Base-by-base conservation (phyloP, 2,113 vertebrate species). In the Theristicus caerulescens region DNA sequence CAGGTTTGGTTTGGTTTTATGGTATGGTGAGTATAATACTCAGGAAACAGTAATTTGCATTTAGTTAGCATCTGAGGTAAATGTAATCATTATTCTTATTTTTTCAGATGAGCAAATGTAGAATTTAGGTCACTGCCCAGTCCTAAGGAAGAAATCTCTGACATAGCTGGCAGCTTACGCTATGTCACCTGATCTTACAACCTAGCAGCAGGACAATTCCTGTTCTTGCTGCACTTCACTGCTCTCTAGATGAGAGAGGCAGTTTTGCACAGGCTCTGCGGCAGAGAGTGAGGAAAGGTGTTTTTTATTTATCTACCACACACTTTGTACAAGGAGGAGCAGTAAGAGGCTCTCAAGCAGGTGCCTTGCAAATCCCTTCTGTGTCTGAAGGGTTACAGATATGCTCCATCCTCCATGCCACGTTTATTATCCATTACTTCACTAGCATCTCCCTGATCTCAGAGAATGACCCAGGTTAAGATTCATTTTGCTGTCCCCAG, bases 161-260 rank as follows among this genome's bases (percentile, higher is more conserved):
- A n/a, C 3, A 0, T 0, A 27, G 25, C 25, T 65, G 40, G 52
- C 26, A 72, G 82, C 5, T 4, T 24, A n/a, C 14, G 0, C 11
- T 20, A 1, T 21, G 24, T 38, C 17, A 3, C 58, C 54, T 1
- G 15, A n/a, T 14, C 34, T 27, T 2, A 5, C 17, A 61, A 12
- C 16, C 6, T 7, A 21, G 25, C 20, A 49, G 15, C 34, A n/a
- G 40, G 51, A 26, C 34, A 8, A 2, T 4, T 21, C 18, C 38
- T 55, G 65, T 12, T 71, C 58, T 25, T 27, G 38, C 29, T 15
- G 21, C 4, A 0, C 13, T 7, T 59, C 2, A 0, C 31, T 40
- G 42, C 47, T 54, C 19, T 22, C 52, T 12, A 13, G 8, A 19
- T 26, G 10, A 7, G 27, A 0, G 0, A 40, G 34, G 20, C 47